Conservation (phyloP, 2,888 invertebrate species). For the Watsonalla binaria region DNA sequence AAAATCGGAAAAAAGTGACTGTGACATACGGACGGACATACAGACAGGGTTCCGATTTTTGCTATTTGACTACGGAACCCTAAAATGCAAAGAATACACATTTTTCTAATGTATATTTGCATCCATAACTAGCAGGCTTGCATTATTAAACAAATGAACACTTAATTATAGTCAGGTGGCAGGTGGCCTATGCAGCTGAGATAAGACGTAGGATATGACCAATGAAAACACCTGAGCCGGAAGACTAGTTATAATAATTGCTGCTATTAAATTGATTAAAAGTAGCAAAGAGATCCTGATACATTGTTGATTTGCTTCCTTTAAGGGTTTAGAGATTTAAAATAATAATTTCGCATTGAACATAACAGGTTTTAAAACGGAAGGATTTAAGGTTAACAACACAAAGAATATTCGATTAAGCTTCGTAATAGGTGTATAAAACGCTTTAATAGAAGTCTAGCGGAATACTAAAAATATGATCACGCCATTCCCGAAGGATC, state of each 20-base stretch:
- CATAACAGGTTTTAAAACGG: no score
- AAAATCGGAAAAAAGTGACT: no score
- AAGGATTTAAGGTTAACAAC: no score
- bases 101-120: not conserved
- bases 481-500: no score
- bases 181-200: not conserved
- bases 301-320: not conserved
- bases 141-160: not conserved
- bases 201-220: slow-evolving; percentile 1
- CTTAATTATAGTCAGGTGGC: not conserved
- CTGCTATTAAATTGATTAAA: not conserved
- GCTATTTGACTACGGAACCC: no score
- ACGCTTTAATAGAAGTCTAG: no score
- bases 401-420: no score
- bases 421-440: no score
- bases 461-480: no score
- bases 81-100: no score
- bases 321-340: not conserved
- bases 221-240: slow-evolving; percentile 1
- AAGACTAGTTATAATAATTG: not conserved
- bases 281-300: not conserved
- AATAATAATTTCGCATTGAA: not conserved
- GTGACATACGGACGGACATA: no score
- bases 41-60: no score
- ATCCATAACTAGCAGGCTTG: not conserved